A percentile compares a stretch with the other conserved stretches of the same genome.
Conservation (phyloP, 2,888 invertebrate genomes). For the Drosophila picticornis region DNA sequence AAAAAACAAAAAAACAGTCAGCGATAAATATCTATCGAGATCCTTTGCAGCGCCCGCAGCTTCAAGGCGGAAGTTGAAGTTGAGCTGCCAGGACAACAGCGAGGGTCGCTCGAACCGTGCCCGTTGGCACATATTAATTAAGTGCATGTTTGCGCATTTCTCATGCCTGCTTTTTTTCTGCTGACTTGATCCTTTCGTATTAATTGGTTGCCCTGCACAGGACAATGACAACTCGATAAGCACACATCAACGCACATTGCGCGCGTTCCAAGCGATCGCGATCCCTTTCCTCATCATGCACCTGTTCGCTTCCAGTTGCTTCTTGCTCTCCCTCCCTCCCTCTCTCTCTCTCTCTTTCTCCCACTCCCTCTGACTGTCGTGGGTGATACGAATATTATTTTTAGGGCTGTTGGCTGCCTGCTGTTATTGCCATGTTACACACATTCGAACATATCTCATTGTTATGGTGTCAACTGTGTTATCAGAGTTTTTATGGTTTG, state of each 20-base stretch:
- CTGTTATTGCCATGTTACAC: slow-evolving; percentile 60
- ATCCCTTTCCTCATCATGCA: slow-evolving; percentile 28
- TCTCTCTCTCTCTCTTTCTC: neutral
- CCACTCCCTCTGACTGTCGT: slow-evolving; percentile 36
- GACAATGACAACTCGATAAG: slow-evolving; percentile 83
- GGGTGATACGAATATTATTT: slow-evolving; percentile 76
- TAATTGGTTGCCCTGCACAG: slow-evolving; percentile 65
- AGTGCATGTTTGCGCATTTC: slow-evolving; percentile 71
- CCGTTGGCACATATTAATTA: slow-evolving; percentile 74
- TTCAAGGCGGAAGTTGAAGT: slow-evolving; percentile 52
- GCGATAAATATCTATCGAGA: slow-evolving; percentile 60
- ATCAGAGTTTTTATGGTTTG: slow-evolving; percentile 82
- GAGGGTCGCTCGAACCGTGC: slow-evolving; percentile 30
- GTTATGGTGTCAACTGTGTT: slow-evolving; percentile 61
- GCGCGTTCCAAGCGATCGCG: slow-evolving; percentile 32
- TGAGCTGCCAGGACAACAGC: slow-evolving; percentile 39
- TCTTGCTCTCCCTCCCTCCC: neutral
- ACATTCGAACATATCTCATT: slow-evolving; percentile 37
- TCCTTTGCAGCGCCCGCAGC: slow-evolving; percentile 55
- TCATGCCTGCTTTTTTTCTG: slow-evolving; percentile 23
- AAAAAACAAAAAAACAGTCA: neutral
- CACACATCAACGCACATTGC: slow-evolving; percentile 79
- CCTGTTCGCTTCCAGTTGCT: neutral
- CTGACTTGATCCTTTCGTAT: slow-evolving; percentile 55
- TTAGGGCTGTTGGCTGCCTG: slow-evolving; percentile 53